Base-by-base conservation (phyloP, 1,140 invertebrate genomes). In the Magallana ariakensis region DNA sequence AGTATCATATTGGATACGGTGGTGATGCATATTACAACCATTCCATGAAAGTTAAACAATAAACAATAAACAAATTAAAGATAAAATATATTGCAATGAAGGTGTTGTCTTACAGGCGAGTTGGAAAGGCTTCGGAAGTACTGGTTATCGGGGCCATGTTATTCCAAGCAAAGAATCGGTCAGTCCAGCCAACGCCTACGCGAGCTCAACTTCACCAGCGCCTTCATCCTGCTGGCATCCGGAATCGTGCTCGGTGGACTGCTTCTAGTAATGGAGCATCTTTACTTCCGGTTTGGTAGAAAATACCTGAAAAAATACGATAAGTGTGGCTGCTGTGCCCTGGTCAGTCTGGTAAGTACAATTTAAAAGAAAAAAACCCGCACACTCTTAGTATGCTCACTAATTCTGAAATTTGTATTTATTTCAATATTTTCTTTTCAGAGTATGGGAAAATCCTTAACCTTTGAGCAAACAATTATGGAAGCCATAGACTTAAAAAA, bases 141-240 rank as follows among this genome's bases (percentile, higher is more conserved):
- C 94, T 99, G 99, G 98, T 97, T 99, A 96, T 99, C 98, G 0
- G 99, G 99, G 1, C 98, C 98, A 0, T 99, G 99, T 94, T 92
- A 93, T 86, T 97, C 98, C 0, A 98, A 98, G 92, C 88, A 91
- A 9, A 89, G 92, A 82, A 90, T 90, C 62, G 91, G 91, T 19
- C 91, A 92, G 84, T 92, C 92, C 9, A 96, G 95, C 86, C 98
- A 99, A 93, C 98, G 98, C 0, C 95, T 99, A 88, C 98, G 98
- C 7, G 96, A 99, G 57, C 98, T 99, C 93, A 99, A 99, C 95
- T 99, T 99, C 95, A 97, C 99, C 92, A 91, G 90, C 87, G 99
- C 99, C 19, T 99, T 99, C 94, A 96, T 99, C 15, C 96, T 99
- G 86, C 96, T 99, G 13, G 98, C 98, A 95, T 97, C 97, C 85